phyloP scores from a whole-genome alignment of 2,113 vertebrate species.

The Sinocyclocheilus grahami region DNA sequence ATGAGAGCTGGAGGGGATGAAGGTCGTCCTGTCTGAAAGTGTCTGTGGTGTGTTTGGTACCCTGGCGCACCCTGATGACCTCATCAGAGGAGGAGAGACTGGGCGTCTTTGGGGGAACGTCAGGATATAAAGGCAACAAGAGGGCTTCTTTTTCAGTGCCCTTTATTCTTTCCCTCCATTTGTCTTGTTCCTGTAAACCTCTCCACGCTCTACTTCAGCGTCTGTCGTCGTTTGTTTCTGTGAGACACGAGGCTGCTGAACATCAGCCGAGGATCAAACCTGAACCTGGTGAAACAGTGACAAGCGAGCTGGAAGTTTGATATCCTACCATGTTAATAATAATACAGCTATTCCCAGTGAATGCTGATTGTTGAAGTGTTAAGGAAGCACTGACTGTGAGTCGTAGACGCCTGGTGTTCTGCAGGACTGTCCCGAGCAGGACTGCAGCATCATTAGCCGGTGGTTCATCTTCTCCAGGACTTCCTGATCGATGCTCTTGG shows the following conservation, averaged over 20 bases:
- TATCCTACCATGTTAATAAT: no score
- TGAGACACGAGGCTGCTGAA: conserved; percentile 64
- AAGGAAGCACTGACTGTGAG: conserved; percentile 67
- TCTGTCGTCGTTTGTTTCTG: conserved; percentile 59
- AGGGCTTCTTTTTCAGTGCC: conserved; percentile 38
- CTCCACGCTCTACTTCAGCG: conserved; percentile 59
- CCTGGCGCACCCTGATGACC: background rate
- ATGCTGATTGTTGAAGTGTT: background rate
- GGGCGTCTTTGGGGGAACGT: conserved; percentile 25
- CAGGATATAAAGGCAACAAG: conserved; percentile 61
- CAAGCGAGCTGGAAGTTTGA: background rate
- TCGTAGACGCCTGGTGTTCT: conserved; percentile 90
- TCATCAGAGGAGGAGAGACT: background rate
- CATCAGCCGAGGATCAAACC: conserved; percentile 75
- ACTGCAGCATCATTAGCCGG: conserved; percentile 92
- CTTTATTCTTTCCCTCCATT: background rate
- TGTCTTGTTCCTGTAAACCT: background rate
- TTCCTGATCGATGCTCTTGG: conserved; percentile 92
- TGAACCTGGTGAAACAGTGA: conserved; percentile 66
- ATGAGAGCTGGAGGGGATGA: background rate
- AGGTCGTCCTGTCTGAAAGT: background rate
- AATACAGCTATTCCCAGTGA: background rate
- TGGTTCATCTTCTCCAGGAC: conserved; percentile 99
- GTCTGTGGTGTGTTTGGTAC: background rate
- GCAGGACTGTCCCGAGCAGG: conserved; percentile 87